Evolutionary conservation across 2,113 vertebrate species (phyloP).

Genomic region (Apeltes quadracus): DNA sequence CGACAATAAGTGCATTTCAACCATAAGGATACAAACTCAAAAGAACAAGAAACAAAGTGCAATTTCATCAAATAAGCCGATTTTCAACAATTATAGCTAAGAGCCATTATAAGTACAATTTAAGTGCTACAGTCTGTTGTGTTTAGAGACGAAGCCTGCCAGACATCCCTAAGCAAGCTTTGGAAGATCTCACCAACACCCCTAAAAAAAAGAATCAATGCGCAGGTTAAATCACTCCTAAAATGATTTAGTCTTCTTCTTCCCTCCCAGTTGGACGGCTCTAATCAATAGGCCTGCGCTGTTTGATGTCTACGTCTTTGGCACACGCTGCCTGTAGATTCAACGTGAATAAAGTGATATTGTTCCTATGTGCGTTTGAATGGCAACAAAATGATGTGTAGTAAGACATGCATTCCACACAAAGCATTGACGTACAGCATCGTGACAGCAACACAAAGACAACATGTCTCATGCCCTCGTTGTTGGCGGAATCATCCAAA

Average conservation of each 20-base stretch:
- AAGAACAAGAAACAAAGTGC: no score
- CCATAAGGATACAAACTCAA: no score
- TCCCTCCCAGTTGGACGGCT: slow-evolving; percentile 18
- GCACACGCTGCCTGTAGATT: slow-evolving; percentile 26
- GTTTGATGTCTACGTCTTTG: slow-evolving; percentile 49
- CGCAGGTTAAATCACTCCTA: slow-evolving; percentile 9
- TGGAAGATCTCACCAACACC: neutral
- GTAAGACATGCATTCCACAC: slow-evolving; percentile 9
- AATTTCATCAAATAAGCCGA: no score
- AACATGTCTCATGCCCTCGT: slow-evolving; percentile 1
- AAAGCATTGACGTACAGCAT: neutral
- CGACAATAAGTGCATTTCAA: no score
- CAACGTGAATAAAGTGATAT: slow-evolving; percentile 29
- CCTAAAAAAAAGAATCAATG: slow-evolving; percentile 17
- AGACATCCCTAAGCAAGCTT: neutral
- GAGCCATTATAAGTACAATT: no score
- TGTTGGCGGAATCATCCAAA: slow-evolving; percentile 8
- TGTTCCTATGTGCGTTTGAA: slow-evolving; percentile 4
- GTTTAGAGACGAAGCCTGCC: slow-evolving; percentile 18
- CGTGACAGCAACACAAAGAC: neutral
- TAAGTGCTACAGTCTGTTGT: no score
- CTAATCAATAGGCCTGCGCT: slow-evolving; percentile 49
- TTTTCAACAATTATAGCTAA: no score
- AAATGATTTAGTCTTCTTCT: slow-evolving; percentile 28
- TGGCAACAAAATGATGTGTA: neutral